Evolutionary conservation across 2,888 invertebrate species (phyloP).

Genomic region (Macrosiphum euphorbiae): DNA sequence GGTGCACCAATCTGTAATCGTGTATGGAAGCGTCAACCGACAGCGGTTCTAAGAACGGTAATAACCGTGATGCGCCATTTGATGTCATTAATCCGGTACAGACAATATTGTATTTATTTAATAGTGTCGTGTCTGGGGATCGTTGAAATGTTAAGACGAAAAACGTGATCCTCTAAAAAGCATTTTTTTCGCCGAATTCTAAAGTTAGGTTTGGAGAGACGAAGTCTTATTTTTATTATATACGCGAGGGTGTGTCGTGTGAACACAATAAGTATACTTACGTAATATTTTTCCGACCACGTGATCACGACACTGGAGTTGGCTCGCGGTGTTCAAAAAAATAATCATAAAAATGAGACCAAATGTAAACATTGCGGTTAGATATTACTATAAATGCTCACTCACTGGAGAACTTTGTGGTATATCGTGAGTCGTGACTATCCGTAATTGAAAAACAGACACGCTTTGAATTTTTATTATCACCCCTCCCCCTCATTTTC

Average conservation of each 20-base stretch:
- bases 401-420: no score
- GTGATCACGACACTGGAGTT: background rate
- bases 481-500: no score
- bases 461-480: background rate
- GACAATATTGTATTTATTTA: background rate
- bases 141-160: background rate
- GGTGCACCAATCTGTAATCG: background rate
- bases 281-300: background rate
- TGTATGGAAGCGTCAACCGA: background rate
- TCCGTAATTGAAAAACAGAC: background rate
- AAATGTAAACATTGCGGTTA: background rate
- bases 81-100: background rate
- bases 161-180: background rate
- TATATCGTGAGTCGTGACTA: background rate
- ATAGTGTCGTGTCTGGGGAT: background rate
- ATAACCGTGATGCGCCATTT: background rate
- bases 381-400: background rate
- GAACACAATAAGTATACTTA: background rate
- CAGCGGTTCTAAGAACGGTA: background rate
- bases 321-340: background rate
- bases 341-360: background rate
- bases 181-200: background rate
- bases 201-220: background rate
- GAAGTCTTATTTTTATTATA: background rate
- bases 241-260: no score